Evolutionary conservation across 2,797 vertebrate species (phyloP).

Genomic region (Sebastes vulpes): DNA sequence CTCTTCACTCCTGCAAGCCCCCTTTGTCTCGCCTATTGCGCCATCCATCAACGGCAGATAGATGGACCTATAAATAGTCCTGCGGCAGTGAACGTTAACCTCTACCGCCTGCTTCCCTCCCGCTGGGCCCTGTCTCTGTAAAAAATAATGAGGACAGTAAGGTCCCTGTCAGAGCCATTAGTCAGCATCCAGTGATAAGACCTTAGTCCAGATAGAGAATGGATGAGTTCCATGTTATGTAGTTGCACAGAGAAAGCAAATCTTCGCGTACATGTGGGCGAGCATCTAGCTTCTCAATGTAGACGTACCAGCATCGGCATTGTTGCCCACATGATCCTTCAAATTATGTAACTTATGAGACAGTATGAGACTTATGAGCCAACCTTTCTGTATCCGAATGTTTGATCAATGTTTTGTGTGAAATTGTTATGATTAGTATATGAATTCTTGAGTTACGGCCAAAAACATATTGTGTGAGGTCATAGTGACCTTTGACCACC

Average conservation of each 20-base stretch:
- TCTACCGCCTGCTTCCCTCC: slow-evolving; percentile 61
- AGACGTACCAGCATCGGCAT: not conserved
- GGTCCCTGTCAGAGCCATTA: slow-evolving; percentile 61
- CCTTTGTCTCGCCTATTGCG: slow-evolving; percentile 40
- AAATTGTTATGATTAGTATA: not conserved
- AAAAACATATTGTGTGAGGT: accelerated
- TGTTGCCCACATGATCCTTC: not conserved
- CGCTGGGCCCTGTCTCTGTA: slow-evolving; percentile 54
- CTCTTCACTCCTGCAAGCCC: slow-evolving; percentile 34
- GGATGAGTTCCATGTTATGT: slow-evolving; percentile 9
- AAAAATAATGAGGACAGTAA: slow-evolving; percentile 78
- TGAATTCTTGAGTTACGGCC: not conserved
- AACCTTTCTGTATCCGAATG: not conserved
- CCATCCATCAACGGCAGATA: slow-evolving; percentile 62
- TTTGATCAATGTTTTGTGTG: not conserved
- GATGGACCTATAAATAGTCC: slow-evolving; percentile 82
- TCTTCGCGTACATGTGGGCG: not conserved
- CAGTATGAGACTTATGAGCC: not conserved
- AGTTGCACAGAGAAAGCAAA: not conserved
- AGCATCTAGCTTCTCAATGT: not conserved
- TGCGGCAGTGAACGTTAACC: slow-evolving; percentile 70
- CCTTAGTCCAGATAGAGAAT: slow-evolving; percentile 11
- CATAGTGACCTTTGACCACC: too few species aligned
- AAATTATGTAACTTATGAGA: not conserved
- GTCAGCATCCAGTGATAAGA: slow-evolving; percentile 44